These are phyloP conservation scores for Lepetodrilus schrolli DNA, from an alignment of 2,888 invertebrate genomes.

Conservation along the genomic window DNA sequence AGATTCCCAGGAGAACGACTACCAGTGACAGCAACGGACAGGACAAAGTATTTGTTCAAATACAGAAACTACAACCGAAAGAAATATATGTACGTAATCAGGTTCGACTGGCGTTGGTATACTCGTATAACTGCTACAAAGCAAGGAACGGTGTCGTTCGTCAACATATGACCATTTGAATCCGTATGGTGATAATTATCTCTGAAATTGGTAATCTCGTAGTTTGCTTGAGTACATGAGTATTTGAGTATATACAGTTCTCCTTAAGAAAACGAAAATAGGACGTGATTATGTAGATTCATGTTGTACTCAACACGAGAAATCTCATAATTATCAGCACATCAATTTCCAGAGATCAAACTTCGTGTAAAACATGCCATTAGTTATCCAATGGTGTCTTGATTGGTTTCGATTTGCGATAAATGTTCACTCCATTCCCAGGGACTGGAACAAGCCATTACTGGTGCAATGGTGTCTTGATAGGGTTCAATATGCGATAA, in stretches of 20 bases:
- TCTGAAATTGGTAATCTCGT: too few species aligned
- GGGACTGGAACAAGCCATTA: slow-evolving; percentile 63
- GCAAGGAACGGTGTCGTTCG: too few species aligned
- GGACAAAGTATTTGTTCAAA: slow-evolving; percentile 14
- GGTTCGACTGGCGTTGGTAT: background rate
- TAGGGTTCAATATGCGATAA: background rate
- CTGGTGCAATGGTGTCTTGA: background rate
- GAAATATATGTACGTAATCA: slow-evolving; percentile 10
- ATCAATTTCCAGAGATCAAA: too few species aligned
- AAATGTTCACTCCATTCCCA: slow-evolving; percentile 20
- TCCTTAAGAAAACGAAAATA: too few species aligned
- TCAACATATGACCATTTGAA: background rate
- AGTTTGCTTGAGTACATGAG: too few species aligned
- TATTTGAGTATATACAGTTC: too few species aligned
- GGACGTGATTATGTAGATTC: too few species aligned
- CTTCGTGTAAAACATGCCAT: background rate
- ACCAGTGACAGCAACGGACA: background rate
- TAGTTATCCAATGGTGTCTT: background rate
- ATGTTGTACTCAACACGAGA: too few species aligned
- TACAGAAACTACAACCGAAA: slow-evolving; percentile 16
- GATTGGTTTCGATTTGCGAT: background rate
- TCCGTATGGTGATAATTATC: too few species aligned
- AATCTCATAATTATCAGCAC: too few species aligned
- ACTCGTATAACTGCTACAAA: too few species aligned
- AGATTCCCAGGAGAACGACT: background rate